Percentiles rank a stretch among this genome's conserved stretches.
These are phyloP conservation scores for Sinopyrophorus schimmeli DNA, from an alignment of 2,888 invertebrate species.

Conservation along the genomic window DNA sequence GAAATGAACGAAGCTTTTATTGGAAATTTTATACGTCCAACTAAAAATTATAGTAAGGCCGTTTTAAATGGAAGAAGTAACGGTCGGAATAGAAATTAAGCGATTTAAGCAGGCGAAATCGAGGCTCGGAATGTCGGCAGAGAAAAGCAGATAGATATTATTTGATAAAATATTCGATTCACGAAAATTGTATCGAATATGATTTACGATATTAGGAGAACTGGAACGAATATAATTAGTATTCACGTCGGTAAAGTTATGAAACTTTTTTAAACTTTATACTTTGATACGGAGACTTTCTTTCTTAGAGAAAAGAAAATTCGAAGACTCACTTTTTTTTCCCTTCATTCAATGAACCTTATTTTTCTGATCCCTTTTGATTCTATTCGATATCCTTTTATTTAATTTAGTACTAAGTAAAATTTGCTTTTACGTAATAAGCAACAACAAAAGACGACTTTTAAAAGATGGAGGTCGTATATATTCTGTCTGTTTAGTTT, in stretches of 20 bases:
- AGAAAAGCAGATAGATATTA: conserved; percentile 9
- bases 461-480: no score
- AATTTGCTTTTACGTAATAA: conserved; percentile 16
- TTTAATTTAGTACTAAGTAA: conserved; percentile 16
- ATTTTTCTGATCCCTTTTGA: conserved; percentile 19
- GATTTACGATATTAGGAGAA: conserved; percentile 16
- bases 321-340: no score
- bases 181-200: conserved; percentile 13
- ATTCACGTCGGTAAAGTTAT: conserved; percentile 10
- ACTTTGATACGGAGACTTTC: conserved; percentile 6
- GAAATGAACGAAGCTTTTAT: conserved; percentile 12
- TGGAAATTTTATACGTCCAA: conserved; percentile 15
- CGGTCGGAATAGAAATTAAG: conserved; percentile 15
- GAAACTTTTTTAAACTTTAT: conserved; percentile 8
- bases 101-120: conserved; percentile 9
- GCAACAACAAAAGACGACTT: conserved; percentile 6
- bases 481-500: no score
- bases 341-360: conserved; percentile 18
- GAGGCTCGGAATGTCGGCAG: no score
- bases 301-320: no score
- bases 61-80: conserved; percentile 8
- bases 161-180: conserved; percentile 6
- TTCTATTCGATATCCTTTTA: conserved; percentile 20
- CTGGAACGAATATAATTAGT: conserved; percentile 11
- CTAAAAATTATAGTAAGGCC: conserved; percentile 13